Base-by-base conservation (phyloP, 1,140 invertebrate species). In the Oedothorax gibbosus region DNA sequence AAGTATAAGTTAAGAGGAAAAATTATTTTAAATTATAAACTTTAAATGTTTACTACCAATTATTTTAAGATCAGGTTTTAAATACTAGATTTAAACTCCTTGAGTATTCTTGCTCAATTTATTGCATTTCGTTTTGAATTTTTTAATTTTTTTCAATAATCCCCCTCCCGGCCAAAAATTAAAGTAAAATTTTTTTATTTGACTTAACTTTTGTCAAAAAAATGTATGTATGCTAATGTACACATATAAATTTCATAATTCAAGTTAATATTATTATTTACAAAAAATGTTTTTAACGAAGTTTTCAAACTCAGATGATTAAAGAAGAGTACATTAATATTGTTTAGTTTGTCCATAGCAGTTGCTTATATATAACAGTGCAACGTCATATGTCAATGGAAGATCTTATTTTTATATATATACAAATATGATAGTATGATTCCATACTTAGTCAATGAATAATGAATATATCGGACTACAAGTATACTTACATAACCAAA, bases 401-500 rank as follows among this genome's bases (percentile, higher is more conserved):
- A 71, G 69, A 71, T 53, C 69, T 35, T 35, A 71, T 18, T 71
- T 14, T 53, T 18, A 71, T 53, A 18, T 71, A 53, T 71, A 51
- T 71, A 54, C 69, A 71, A 51, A 18, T 8, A 51, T 11, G 53
- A 51, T 15, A 71, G 8, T 53, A 71, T n/a, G 7, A 71, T 20
- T 51, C 69, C n/a, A 18, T 60, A 7, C 7, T 14, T 60, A 12
- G n/a, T 6, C 35, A 60, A 7, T 7, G 57, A 60, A 5, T 60
- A 60, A 5, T 12, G 12, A 60, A 12, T 3, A n/a, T 7, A 60
- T 60, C 3, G 57, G n/a, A 7, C 12, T 14, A 60, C 12, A 35
- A 69, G 35, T 20, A 50, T 69, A 51, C 7, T 69, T 6, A 2
- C 12, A 51, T 51, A 15, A 12, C 35, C 8, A 66, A 9, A 18